Base-by-base conservation (phyloP, 2,888 invertebrate species). In the Griposia aprilina region DNA sequence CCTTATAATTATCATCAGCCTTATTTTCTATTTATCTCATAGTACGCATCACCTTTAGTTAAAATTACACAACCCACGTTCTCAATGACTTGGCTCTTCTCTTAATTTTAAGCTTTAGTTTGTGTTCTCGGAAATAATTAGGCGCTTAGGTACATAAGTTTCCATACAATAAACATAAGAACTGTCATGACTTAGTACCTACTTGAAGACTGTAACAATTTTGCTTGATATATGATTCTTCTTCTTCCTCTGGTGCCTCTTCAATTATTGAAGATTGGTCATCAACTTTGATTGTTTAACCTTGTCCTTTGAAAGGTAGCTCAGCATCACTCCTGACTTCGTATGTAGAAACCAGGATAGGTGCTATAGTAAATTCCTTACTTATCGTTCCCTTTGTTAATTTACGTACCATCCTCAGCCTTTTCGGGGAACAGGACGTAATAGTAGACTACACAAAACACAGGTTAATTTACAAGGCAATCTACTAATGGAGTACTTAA, bases 401-500 rank as follows among this genome's bases (percentile, higher is more conserved):
- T 74, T 75, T 63, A 70, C 50, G 73, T 63, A 65, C 36, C 3
- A 78, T 81, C 45, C 63, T 63, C 66, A 55, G 30, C 57, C 50
- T 77, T 62, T 81, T 84, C 13, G 55, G 50, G 60, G 45, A 76
- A 62, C 70, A 17, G 55, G 50, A 68, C 45, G 70, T 45, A 60
- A 66, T 68, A 63, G 48, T 30, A 66, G 41, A 75, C 73, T 75
- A 78, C 26, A 81, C 75, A 76, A 81, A 82, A 36, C 66, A 75
- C 50, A 83, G 81, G 81, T 88, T 88, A 88, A 89, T 88, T 90
- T 89, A 89, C 88, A 84, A 88, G 82, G 87, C 89, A 91, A 92
- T 91, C 86, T 85, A 86, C 88, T 92, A 91, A 91, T 91, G 90
- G 90, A 87, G 81, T 85, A 86, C 87, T 87, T 86, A 84, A 82